Conservation (phyloP, 2,797 vertebrate species). For the Streptopelia turtur region DNA sequence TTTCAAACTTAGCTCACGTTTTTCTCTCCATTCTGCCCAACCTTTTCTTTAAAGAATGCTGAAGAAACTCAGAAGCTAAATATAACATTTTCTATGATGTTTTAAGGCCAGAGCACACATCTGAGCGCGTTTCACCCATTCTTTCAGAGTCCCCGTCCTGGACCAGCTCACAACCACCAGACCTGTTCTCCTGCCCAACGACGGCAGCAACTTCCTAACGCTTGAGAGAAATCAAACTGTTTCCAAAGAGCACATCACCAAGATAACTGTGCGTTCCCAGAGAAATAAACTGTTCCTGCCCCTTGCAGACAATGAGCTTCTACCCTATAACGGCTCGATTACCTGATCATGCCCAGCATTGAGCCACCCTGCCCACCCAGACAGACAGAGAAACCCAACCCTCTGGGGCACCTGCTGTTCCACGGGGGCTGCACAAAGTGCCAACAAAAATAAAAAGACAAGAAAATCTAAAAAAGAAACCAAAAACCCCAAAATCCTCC, state of each 20-base stretch:
- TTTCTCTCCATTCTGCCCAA: conserved; percentile 41
- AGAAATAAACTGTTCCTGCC: background rate
- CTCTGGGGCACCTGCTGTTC: background rate
- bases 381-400: background rate
- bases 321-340: background rate
- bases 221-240: background rate
- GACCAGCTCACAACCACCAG: too few relatives aligned
- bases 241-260: background rate
- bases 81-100: background rate
- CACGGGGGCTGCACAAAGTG: conserved; percentile 1
- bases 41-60: conserved; percentile 25
- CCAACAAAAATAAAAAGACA: background rate
- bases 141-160: background rate
- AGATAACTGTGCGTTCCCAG: background rate
- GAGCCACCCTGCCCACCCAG: background rate
- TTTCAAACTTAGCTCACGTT: conserved; percentile 56
- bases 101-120: background rate
- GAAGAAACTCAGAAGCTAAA: conserved; percentile 1
- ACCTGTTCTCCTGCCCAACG: background rate
- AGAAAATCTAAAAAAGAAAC: too few relatives aligned
- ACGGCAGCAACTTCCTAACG: background rate
- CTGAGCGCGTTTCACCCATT: background rate
- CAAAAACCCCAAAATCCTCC: background rate
- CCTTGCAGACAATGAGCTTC: background rate
- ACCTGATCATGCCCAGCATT: accelerated